Evolutionary conservation across 2,888 invertebrate species (phyloP).

Genomic region (Leptinotarsa tumamoca): DNA sequence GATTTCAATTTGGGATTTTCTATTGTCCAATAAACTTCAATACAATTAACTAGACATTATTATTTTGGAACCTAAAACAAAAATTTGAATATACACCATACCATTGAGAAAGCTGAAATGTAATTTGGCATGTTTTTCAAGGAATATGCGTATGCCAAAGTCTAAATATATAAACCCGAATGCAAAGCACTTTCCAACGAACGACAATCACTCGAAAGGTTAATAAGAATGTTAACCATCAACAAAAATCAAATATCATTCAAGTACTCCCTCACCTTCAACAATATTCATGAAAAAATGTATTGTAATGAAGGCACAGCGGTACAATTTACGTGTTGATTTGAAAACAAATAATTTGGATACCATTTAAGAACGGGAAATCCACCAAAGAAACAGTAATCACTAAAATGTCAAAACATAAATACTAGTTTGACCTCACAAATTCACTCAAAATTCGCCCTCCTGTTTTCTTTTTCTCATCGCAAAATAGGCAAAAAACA

Average conservation of each 20-base stretch:
- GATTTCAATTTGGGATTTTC: conserved; percentile 35
- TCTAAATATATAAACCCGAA: conserved; percentile 46
- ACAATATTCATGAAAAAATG: conserved; percentile 60
- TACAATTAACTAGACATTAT: conserved; percentile 44
- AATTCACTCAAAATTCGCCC: conserved; percentile 48
- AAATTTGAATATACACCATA: conserved; percentile 29
- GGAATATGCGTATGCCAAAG: conserved; percentile 51
- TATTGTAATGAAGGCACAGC: conserved; percentile 61
- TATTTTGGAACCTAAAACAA: conserved; percentile 54
- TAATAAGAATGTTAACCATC: conserved; percentile 3
- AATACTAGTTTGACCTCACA: conserved; percentile 32
- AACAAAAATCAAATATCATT: conserved; percentile 8
- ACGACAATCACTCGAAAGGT: conserved; percentile 29
- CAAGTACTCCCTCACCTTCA: conserved; percentile 61
- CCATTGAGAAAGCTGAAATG: conserved; percentile 17
- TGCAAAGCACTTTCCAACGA: conserved; percentile 18
- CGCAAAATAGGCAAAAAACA: conserved; percentile 39
- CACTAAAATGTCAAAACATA: conserved; percentile 51
- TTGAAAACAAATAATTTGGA: conserved; percentile 64
- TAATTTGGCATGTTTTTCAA: conserved; percentile 49
- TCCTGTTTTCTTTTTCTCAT: conserved; percentile 41
- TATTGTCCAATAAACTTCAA: conserved; percentile 29
- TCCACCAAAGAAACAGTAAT: conserved; percentile 37
- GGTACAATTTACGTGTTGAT: conserved; percentile 56
- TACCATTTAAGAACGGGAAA: conserved; percentile 60